Evolutionary conservation across 2,888 invertebrate genomes (phyloP).

Genomic region (Busseola fusca): DNA sequence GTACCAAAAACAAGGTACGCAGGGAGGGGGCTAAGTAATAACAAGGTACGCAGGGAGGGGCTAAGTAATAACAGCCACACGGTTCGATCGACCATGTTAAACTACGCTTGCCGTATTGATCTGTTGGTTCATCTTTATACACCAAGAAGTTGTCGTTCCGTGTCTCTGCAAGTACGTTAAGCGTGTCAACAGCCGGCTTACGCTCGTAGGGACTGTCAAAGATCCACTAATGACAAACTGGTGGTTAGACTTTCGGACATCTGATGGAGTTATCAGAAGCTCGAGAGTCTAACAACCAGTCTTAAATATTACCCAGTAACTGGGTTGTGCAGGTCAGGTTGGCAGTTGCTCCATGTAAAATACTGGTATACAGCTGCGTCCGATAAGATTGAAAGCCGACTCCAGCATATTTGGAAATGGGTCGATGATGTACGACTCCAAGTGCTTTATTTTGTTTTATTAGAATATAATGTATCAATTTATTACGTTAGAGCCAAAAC

Average conservation of each 20-base stretch:
- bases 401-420: neutral
- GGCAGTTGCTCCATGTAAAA: too few species aligned
- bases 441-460: neutral
- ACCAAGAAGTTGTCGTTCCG: neutral
- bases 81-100: neutral
- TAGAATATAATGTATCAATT: neutral
- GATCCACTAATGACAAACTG: too few species aligned
- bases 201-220: too few species aligned
- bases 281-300: neutral
- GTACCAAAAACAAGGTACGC: too few species aligned
- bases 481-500: neutral
- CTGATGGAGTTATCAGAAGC: too few species aligned
- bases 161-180: neutral
- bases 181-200: too few species aligned
- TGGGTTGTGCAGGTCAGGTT: too few species aligned
- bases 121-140: neutral
- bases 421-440: neutral
- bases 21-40: neutral
- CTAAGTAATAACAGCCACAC: neutral
- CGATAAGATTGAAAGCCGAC: neutral
- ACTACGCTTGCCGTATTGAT: neutral
- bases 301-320: neutral
- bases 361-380: neutral
- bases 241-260: too few species aligned
- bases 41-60: too few species aligned